Evolutionary conservation across 2,888 invertebrate species (phyloP).

Genomic region (Acronicta leporina): DNA sequence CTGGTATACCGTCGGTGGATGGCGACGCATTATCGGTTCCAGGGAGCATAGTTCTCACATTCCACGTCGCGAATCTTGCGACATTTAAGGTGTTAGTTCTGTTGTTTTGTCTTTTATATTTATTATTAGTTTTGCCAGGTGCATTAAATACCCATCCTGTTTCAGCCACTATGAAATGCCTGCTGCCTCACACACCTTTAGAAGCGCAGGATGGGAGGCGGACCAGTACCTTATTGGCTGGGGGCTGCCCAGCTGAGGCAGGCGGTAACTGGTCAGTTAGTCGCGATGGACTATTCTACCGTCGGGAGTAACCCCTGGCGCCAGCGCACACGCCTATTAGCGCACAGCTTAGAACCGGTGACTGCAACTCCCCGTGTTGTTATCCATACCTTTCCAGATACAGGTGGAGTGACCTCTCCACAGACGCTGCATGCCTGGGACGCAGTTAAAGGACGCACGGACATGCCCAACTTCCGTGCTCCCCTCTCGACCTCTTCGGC

Average conservation of each 20-base stretch:
- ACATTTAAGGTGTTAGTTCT: no score
- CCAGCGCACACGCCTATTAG: slow-evolving; percentile 22
- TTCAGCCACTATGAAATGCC: slow-evolving; percentile 3
- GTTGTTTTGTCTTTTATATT: no score
- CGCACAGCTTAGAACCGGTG: slow-evolving; percentile 17
- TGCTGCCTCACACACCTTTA: slow-evolving; percentile 28
- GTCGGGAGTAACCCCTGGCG: slow-evolving; percentile 29
- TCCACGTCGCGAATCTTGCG: no score
- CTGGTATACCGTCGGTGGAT: neutral
- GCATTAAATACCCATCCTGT: no score
- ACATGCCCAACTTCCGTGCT: slow-evolving; percentile 6
- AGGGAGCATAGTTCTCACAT: no score
- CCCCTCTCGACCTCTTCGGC: slow-evolving; percentile 12
- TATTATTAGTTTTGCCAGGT: no score
- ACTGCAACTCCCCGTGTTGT: slow-evolving; percentile 28
- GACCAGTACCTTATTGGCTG: slow-evolving; percentile 38
- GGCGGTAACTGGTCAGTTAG: slow-evolving; percentile 31
- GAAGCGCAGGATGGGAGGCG: slow-evolving; percentile 25
- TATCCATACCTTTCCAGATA: slow-evolving; percentile 8
- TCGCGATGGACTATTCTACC: slow-evolving; percentile 27
- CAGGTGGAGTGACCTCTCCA: slow-evolving; percentile 16
- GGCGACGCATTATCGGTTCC: no score
- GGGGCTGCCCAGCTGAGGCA: slow-evolving; percentile 39
- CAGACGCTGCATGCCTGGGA: slow-evolving; percentile 25
- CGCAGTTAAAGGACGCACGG: slow-evolving; percentile 1